Conservation (phyloP, 2,113 vertebrate species). For the Cygnus atratus region DNA sequence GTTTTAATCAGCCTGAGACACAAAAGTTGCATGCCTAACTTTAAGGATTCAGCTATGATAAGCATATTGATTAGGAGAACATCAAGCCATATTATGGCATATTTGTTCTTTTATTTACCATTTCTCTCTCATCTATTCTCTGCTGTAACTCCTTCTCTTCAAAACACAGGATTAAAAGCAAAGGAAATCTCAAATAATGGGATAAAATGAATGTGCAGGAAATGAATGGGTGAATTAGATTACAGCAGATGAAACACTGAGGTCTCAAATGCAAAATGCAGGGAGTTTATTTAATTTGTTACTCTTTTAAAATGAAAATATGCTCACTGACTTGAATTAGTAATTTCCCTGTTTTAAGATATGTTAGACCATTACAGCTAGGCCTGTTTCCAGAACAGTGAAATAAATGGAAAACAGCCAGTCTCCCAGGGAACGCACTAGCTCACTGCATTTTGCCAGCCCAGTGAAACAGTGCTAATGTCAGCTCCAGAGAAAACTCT, state of each 20-base stretch:
- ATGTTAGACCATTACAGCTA: constrained; percentile 34
- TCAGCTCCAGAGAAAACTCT: neutral
- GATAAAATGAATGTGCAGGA: constrained; percentile 65
- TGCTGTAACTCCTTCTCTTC: constrained; percentile 36
- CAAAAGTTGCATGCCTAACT: neutral
- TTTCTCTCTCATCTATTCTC: constrained; percentile 33
- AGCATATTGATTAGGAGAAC: constrained; percentile 49
- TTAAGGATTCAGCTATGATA: constrained; percentile 13
- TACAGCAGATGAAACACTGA: constrained; percentile 58
- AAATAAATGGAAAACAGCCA: constrained; percentile 49
- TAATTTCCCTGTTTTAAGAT: constrained; percentile 58
- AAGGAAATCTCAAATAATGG: constrained; percentile 68
- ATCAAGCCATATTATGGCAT: constrained; percentile 2
- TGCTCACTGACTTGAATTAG: constrained; percentile 58
- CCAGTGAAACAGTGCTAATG: constrained; percentile 6
- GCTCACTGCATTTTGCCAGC: neutral
- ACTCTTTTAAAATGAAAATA: constrained; percentile 64
- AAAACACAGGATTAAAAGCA: constrained; percentile 66
- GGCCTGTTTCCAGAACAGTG: constrained; percentile 50
- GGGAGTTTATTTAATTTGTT: constrained; percentile 68
- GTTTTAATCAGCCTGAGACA: constrained; percentile 14
- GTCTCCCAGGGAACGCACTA: neutral
- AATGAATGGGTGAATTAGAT: constrained; percentile 69
- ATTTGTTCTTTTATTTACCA: constrained; percentile 53
- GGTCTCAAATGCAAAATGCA: constrained; percentile 58